phyloP scores from a whole-genome alignment of 1,140 invertebrate species.

The Idris sp. region DNA sequence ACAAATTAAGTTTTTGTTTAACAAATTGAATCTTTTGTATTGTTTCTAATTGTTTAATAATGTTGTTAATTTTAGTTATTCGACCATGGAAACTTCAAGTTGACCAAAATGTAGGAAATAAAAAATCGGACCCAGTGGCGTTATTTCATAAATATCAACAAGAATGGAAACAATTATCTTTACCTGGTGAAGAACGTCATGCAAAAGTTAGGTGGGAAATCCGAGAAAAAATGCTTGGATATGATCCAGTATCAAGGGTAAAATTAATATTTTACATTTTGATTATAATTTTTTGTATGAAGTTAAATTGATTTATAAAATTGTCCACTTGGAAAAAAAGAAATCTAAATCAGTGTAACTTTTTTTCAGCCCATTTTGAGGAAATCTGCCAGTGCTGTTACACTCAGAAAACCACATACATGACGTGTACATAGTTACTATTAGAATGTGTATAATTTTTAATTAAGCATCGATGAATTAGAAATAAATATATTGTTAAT shows the following conservation, averaged over 20 bases:
- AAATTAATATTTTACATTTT: constrained; percentile 27
- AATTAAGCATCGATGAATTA: too few species aligned
- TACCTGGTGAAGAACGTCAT: constrained; percentile 84
- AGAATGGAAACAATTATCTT: constrained; percentile 84
- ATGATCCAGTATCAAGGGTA: constrained; percentile 73
- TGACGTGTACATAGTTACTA: too few species aligned
- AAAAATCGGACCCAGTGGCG: constrained; percentile 84
- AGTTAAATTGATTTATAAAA: too few species aligned
- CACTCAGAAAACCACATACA: constrained; percentile 44
- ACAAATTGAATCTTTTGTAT: too few species aligned
- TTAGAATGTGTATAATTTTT: too few species aligned
- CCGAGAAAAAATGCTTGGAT: constrained; percentile 80
- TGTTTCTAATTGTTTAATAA: too few species aligned
- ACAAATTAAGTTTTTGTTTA: too few species aligned
- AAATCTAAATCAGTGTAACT: constrained; percentile 16
- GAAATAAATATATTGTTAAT: too few species aligned
- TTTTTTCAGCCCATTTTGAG: constrained; percentile 67
- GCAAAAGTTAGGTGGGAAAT: constrained; percentile 82
- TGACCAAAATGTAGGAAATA: constrained; percentile 57
- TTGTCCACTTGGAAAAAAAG: too few species aligned
- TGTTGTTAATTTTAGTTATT: too few species aligned
- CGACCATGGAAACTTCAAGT: constrained; percentile 72
- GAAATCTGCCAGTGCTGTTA: constrained; percentile 57
- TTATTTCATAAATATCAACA: constrained; percentile 86
- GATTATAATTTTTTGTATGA: too few species aligned